Percentiles rank a stretch among this genome's conserved stretches.
phyloP scores from a whole-genome alignment of 2,113 vertebrate genomes.

The Limnothrissa miodon region DNA sequence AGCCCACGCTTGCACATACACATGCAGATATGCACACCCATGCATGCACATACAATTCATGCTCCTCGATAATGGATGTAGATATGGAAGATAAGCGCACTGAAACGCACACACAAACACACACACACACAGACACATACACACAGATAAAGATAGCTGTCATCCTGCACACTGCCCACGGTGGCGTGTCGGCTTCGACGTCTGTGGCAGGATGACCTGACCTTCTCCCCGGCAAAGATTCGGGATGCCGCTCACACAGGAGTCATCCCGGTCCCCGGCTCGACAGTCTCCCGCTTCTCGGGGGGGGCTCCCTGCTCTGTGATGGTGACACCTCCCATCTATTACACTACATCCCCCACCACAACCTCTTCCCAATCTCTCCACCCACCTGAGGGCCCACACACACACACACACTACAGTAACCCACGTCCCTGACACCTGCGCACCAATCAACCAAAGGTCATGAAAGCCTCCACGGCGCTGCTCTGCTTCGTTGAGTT shows the following conservation, averaged over 20 bases:
- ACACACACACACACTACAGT: not conserved
- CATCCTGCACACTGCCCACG: not conserved
- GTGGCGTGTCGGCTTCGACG: not conserved
- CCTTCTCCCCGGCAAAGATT: not conserved
- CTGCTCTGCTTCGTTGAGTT: not conserved
- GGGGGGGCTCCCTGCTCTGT: not conserved
- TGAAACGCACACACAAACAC: not conserved
- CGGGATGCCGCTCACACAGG: not conserved
- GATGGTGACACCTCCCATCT: not conserved
- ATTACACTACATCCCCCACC: not conserved
- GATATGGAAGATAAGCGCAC: not conserved
- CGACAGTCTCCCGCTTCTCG: not conserved
- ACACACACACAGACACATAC: not conserved
- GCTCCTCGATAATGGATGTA: not conserved
- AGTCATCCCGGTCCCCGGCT: not conserved
- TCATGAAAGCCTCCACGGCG: not conserved
- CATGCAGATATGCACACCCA: not conserved
- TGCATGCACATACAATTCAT: not conserved
- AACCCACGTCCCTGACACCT: not conserved
- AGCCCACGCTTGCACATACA: not conserved
- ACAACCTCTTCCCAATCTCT: too few relatives aligned
- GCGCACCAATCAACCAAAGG: not conserved
- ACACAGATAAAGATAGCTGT: not conserved
- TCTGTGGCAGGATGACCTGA: not conserved
- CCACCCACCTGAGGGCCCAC: not conserved